Evolutionary conservation across 2,797 vertebrate species (phyloP).

Genomic region (Gymnothorax javanicus): DNA sequence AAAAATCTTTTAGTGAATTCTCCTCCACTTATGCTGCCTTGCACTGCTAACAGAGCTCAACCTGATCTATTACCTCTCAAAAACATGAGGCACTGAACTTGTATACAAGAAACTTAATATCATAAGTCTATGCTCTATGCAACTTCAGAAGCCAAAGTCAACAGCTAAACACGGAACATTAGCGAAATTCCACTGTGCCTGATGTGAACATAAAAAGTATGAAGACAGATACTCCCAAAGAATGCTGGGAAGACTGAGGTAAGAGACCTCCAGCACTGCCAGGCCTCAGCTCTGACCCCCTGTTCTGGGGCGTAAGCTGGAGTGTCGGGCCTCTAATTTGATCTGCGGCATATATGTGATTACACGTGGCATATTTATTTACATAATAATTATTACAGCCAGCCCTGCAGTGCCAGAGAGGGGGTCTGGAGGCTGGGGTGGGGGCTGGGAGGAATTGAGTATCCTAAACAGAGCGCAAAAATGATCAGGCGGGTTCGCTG

Average conservation of each 20-base stretch:
- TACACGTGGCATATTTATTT: slow-evolving; percentile 84
- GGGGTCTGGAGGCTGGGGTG: slow-evolving; percentile 44
- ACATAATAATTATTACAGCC: slow-evolving; percentile 85
- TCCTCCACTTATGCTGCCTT: neutral
- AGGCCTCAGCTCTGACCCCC: neutral
- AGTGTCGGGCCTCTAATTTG: slow-evolving; percentile 78
- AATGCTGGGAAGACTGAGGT: neutral
- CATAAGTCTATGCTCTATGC: neutral
- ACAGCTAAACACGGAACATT: neutral
- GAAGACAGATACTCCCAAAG: neutral
- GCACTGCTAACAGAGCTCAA: neutral
- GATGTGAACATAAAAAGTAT: neutral
- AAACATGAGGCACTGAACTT: neutral
- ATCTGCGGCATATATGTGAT: slow-evolving; percentile 83
- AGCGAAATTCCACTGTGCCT: neutral
- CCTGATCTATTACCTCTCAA: neutral
- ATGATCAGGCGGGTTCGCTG: slow-evolving; percentile 51
- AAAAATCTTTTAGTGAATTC: neutral
- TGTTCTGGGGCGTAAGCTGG: slow-evolving; percentile 37
- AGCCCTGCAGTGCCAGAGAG: slow-evolving; percentile 69
- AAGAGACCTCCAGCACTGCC: neutral
- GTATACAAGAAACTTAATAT: neutral
- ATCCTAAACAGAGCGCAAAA: slow-evolving; percentile 46
- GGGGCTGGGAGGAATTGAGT: slow-evolving; percentile 30
- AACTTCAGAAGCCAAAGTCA: neutral